phyloP scores from a whole-genome alignment of 1,140 invertebrate genomes.

The Pissodes strobi region DNA sequence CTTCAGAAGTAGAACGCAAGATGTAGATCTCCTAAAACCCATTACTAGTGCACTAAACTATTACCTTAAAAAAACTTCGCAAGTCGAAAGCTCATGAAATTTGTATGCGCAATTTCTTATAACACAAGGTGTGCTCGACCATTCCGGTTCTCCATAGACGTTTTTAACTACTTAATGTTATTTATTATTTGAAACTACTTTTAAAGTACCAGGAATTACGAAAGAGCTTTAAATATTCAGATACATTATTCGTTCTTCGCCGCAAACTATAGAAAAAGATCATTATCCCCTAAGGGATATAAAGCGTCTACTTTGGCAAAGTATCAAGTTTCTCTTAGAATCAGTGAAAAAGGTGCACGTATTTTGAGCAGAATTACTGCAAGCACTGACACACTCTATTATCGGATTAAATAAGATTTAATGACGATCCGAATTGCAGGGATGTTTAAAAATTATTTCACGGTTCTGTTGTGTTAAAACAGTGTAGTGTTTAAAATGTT shows the following conservation, averaged over 20 bases:
- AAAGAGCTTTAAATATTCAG: constrained; percentile 26
- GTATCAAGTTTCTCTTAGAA: constrained; percentile 16
- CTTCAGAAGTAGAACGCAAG: not conserved
- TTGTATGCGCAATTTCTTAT: constrained; percentile 47
- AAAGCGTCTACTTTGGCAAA: constrained; percentile 19
- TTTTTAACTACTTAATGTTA: constrained; percentile 36
- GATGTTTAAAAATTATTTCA: too few species aligned
- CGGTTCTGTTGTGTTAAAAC: too few species aligned
- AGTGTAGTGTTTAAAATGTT: too few species aligned
- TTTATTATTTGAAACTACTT: constrained; percentile 35
- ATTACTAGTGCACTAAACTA: constrained; percentile 12
- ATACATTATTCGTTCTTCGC: constrained; percentile 7
- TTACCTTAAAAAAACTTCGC: constrained; percentile 23
- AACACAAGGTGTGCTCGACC: constrained; percentile 33
- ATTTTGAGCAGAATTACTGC: not conserved
- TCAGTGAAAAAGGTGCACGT: not conserved
- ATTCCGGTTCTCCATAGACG: constrained; percentile 19
- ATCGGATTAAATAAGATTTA: too few species aligned
- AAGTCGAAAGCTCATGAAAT: constrained; percentile 37
- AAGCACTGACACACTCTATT: not conserved
- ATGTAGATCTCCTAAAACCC: not conserved
- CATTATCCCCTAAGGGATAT: constrained; percentile 17
- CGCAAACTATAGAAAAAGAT: constrained; percentile 19
- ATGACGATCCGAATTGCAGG: too few species aligned
- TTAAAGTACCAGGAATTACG: constrained; percentile 24